Evolutionary conservation across 2,113 vertebrate species (phyloP).

Genomic region (Phalacrocorax pelagicus): DNA sequence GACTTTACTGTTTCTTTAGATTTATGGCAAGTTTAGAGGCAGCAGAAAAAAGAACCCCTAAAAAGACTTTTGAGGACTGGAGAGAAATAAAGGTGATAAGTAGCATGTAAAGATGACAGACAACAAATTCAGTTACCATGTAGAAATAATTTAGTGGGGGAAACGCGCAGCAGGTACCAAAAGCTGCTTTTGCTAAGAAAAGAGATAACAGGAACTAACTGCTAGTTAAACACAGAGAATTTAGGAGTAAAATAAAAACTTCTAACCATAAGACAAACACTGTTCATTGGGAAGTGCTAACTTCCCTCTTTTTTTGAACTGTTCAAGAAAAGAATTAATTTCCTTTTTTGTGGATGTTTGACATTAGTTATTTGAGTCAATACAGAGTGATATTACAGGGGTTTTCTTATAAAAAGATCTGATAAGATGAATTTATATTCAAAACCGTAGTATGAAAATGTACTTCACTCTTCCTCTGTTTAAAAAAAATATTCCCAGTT

Average conservation of each 20-base stretch:
- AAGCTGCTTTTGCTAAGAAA: background rate
- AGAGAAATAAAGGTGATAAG: background rate
- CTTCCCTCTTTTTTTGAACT: background rate
- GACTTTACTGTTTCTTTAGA: background rate
- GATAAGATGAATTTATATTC: background rate
- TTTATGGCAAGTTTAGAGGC: background rate
- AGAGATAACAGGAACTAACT: background rate
- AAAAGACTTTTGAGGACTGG: background rate
- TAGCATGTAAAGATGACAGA: background rate
- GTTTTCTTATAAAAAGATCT: background rate
- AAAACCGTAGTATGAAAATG: background rate
- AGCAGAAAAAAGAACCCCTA: background rate
- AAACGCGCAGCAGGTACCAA: background rate
- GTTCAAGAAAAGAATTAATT: background rate
- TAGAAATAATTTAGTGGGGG: background rate
- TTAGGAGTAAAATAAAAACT: background rate
- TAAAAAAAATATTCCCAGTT: background rate
- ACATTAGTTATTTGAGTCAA: background rate
- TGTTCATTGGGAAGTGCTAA: background rate
- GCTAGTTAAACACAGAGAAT: background rate
- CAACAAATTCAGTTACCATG: background rate
- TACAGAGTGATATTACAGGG: background rate
- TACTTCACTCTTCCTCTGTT: background rate
- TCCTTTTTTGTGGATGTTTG: background rate
- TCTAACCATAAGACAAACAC: background rate